These are phyloP conservation scores for Eueremaeus valkanovi DNA, from an alignment of 2,888 invertebrate species.

Conservation along the genomic window DNA sequence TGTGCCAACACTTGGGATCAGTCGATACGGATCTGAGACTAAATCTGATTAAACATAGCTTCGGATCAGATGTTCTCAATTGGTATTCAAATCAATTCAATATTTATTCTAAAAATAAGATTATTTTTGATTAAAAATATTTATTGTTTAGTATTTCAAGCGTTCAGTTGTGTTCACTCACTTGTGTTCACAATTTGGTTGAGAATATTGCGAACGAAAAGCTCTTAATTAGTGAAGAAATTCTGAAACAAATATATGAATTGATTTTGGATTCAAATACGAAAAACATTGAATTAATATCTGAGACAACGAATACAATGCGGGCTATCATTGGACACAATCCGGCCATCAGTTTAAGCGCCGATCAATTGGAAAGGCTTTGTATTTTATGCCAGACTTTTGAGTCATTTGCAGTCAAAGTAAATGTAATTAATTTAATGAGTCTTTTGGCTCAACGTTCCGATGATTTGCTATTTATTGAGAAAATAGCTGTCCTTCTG, in stretches of 20 bases:
- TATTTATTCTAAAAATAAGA: neutral
- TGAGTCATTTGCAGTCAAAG: neutral
- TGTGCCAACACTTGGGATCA: neutral
- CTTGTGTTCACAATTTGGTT: constrained; percentile 37
- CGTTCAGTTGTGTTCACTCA: constrained; percentile 24
- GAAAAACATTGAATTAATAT: neutral
- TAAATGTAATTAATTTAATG: constrained; percentile 21
- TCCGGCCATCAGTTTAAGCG: neutral
- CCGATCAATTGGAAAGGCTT: neutral
- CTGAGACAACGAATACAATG: constrained; percentile 3
- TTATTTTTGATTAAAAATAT: neutral
- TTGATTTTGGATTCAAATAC: neutral
- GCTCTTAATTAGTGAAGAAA: neutral
- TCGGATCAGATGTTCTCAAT: neutral
- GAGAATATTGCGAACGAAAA: neutral
- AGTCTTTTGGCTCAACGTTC: neutral
- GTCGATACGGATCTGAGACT: neutral
- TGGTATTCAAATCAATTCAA: neutral
- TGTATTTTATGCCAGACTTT: neutral
- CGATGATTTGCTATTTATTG: neutral
- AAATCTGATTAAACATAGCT: neutral
- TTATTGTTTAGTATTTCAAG: constrained; percentile 15
- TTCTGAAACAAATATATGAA: neutral
- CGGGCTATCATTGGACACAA: neutral
- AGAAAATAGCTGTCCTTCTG: constrained; percentile 5